These are phyloP conservation scores for Sebastes nivosus DNA, from an alignment of 2,797 vertebrate genomes.

Conservation along the genomic window DNA sequence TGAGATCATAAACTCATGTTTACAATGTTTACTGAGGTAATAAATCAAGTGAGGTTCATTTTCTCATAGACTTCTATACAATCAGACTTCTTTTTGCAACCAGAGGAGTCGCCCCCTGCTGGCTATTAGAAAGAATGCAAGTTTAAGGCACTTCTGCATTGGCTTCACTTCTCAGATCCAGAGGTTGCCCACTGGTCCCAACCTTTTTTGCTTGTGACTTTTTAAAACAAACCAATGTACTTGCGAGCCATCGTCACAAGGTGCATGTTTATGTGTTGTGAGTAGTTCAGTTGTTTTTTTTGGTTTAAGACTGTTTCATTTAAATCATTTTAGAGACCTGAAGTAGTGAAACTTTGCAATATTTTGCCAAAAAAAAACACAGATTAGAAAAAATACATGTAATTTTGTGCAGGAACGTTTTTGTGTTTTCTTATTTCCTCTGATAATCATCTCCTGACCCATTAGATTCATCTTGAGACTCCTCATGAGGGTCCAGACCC, in stretches of 20 bases:
- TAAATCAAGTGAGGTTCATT: no score
- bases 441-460: not conserved
- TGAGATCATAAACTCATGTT: no score
- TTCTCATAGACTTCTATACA: no score
- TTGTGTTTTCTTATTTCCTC: not conserved
- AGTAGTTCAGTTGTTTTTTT: not conserved
- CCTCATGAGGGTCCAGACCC: not conserved
- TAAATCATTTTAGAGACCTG: not conserved
- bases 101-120: no score
- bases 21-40: no score
- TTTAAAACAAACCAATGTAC: not conserved
- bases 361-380: not conserved
- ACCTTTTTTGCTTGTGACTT: not conserved
- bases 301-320: not conserved
- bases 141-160: no score
- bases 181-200: no score
- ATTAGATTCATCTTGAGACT: not conserved
- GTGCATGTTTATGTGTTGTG: not conserved
- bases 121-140: fast-evolving
- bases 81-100: no score
- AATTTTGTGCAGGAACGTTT: fast-evolving
- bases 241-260: not conserved
- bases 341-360: not conserved
- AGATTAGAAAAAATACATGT: not conserved
- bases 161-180: no score